A percentile compares a stretch with the other conserved stretches of the same genome.
Conservation (phyloP, 2,888 invertebrate genomes). For the Cataglyphis albicans region DNA sequence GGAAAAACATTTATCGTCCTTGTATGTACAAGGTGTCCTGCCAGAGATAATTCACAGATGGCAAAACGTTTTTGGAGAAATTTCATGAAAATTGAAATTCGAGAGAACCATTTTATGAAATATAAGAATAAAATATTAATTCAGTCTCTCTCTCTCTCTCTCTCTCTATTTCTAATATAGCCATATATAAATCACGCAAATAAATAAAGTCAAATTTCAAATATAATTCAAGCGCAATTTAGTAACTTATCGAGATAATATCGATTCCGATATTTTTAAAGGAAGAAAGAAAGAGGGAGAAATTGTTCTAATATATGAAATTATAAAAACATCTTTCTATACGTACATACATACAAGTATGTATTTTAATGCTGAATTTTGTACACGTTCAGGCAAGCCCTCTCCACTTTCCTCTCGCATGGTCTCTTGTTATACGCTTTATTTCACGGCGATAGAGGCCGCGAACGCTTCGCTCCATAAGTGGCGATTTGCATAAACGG, state of each 20-base stretch:
- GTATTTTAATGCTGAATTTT: constrained; percentile 24
- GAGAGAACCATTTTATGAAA: background rate
- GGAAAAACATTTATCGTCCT: constrained; percentile 51
- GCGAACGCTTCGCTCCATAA: constrained; percentile 70
- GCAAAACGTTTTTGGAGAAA: background rate
- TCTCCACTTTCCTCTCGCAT: background rate
- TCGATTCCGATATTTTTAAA: background rate
- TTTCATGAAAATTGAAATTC: background rate
- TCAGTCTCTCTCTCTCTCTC: too few species aligned
- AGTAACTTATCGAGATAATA: background rate
- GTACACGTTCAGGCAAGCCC: background rate
- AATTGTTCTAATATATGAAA: constrained; percentile 16
- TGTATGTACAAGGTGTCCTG: constrained; percentile 17
- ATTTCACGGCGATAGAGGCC: constrained; percentile 57
- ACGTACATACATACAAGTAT: background rate
- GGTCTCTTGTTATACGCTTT: constrained; percentile 69
- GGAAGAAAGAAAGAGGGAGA: background rate
- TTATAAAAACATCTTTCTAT: constrained; percentile 20
- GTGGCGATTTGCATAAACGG: constrained; percentile 78
- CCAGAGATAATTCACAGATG: background rate
- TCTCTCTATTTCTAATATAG: background rate
- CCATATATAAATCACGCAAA: background rate
- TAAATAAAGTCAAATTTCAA: background rate
- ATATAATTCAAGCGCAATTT: constrained; percentile 9
- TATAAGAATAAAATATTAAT: background rate